phyloP scores from a whole-genome alignment of 92 coral and sea anemone genomes.

The Zoanthus gigantus region DNA sequence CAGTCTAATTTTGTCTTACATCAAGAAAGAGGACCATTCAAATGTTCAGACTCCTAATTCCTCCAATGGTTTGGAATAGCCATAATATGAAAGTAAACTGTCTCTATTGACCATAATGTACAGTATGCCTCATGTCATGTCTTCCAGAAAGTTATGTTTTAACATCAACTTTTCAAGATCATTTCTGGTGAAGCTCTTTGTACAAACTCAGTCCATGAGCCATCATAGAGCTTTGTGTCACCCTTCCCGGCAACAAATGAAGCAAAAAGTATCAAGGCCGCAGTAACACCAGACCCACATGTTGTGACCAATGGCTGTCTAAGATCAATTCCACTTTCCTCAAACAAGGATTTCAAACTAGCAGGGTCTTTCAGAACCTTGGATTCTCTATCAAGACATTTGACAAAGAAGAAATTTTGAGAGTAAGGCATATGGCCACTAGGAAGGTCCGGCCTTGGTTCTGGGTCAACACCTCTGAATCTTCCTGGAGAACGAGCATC shows the following conservation, averaged over 20 bases:
- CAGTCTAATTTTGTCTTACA: too few species aligned
- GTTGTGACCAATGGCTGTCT: constrained; percentile 78
- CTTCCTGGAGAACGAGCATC: constrained; percentile 88
- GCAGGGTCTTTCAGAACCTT: constrained; percentile 80
- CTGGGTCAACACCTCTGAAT: constrained; percentile 79
- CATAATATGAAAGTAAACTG: too few species aligned
- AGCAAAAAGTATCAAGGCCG: constrained; percentile 78
- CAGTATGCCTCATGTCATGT: not conserved
- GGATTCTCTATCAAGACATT: constrained; percentile 68
- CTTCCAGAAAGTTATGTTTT: not conserved
- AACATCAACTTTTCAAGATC: constrained; percentile 45
- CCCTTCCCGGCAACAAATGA: constrained; percentile 81
- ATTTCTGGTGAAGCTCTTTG: constrained; percentile 88
- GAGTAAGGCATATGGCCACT: constrained; percentile 91
- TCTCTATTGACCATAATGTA: too few species aligned
- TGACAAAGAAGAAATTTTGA: constrained; percentile 71
- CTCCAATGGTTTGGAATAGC: too few species aligned
- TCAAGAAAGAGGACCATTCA: too few species aligned
- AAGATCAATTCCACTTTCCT: constrained; percentile 80
- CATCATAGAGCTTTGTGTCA: constrained; percentile 90
- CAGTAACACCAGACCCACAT: constrained; percentile 95
- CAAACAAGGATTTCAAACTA: constrained; percentile 76
- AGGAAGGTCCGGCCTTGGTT: constrained; percentile 83
- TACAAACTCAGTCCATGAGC: constrained; percentile 96
- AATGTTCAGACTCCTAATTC: too few species aligned